Conservation (phyloP, 1,140 invertebrate species). For the Elymnias hypermnestra region DNA sequence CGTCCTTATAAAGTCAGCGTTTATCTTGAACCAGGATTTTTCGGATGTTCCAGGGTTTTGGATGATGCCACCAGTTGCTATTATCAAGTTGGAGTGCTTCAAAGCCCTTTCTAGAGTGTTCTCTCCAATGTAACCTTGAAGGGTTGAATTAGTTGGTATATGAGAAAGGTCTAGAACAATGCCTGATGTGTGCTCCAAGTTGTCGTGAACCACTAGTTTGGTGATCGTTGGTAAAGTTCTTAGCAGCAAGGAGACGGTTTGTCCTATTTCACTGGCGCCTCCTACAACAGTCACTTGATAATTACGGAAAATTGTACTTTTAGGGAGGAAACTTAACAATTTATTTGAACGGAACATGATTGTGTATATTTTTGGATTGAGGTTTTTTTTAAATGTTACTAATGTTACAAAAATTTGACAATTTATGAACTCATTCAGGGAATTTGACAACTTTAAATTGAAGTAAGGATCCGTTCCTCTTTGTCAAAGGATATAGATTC, state of each 20-base stretch:
- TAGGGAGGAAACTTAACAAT: background rate
- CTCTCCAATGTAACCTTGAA: slow-evolving; percentile 33
- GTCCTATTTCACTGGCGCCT: slow-evolving; percentile 40
- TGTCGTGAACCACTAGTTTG: slow-evolving; percentile 40
- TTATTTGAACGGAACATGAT: slow-evolving; percentile 6
- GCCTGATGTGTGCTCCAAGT: slow-evolving; percentile 25
- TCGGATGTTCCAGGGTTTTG: slow-evolving; percentile 78
- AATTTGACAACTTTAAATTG: no score
- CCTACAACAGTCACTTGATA: slow-evolving; percentile 45
- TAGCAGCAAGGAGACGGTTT: slow-evolving; percentile 37
- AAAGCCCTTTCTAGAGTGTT: slow-evolving; percentile 41
- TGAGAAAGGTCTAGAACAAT: slow-evolving; percentile 42
- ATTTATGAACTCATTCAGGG: no score
- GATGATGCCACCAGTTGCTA: slow-evolving; percentile 83
- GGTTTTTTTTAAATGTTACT: background rate
- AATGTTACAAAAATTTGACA: background rate
- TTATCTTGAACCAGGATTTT: slow-evolving; percentile 82
- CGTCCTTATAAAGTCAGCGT: slow-evolving; percentile 83
- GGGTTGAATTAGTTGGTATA: slow-evolving; percentile 32
- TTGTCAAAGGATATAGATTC: no score
- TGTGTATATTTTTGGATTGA: background rate
- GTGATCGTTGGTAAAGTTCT: slow-evolving; percentile 32
- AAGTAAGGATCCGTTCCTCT: no score
- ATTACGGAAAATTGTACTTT: slow-evolving; percentile 1
- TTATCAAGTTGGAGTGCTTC: slow-evolving; percentile 75